Evolutionary conservation across 2,888 invertebrate genomes (phyloP).

Genomic region (Drosophila greeni): DNA sequence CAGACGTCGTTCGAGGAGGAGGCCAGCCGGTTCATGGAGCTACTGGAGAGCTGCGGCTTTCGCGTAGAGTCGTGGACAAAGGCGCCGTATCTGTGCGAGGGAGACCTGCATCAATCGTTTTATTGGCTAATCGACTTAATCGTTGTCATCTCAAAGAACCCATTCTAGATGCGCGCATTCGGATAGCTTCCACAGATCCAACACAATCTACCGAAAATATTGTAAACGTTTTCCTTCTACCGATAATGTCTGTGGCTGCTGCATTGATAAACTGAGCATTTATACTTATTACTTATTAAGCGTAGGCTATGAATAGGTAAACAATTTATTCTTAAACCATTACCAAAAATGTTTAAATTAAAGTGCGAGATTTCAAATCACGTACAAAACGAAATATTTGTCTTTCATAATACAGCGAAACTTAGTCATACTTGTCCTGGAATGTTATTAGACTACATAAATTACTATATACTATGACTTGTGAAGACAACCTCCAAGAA

Average conservation of each 20-base stretch:
- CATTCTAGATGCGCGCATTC: conserved; percentile 10
- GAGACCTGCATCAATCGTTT: conserved; percentile 93
- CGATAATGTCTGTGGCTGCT: conserved; percentile 19
- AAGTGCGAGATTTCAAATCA: conserved; percentile 12
- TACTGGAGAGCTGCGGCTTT: conserved; percentile 83
- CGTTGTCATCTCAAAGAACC: conserved; percentile 85
- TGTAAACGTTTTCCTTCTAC: conserved; percentile 22
- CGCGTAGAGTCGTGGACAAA: conserved; percentile 90
- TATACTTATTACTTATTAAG: conserved; percentile 33
- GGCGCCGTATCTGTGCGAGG: conserved; percentile 97
- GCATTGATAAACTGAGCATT: conserved; percentile 39
- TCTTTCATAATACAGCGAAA: background rate
- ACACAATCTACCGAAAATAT: conserved; percentile 6
- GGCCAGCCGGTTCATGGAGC: conserved; percentile 84
- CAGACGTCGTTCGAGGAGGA: conserved; percentile 87
- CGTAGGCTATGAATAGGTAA: conserved; percentile 37
- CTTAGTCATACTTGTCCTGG: background rate
- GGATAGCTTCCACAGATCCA: conserved; percentile 2
- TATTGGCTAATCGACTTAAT: conserved; percentile 95
- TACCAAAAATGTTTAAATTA: conserved; percentile 35
- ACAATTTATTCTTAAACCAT: conserved; percentile 42
- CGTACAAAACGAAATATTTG: background rate
- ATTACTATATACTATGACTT: background rate
- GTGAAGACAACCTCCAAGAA: conserved; percentile 68
- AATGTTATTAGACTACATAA: background rate